Conservation (phyloP, 2,888 invertebrate genomes). For the Clepsis dumicolana region DNA sequence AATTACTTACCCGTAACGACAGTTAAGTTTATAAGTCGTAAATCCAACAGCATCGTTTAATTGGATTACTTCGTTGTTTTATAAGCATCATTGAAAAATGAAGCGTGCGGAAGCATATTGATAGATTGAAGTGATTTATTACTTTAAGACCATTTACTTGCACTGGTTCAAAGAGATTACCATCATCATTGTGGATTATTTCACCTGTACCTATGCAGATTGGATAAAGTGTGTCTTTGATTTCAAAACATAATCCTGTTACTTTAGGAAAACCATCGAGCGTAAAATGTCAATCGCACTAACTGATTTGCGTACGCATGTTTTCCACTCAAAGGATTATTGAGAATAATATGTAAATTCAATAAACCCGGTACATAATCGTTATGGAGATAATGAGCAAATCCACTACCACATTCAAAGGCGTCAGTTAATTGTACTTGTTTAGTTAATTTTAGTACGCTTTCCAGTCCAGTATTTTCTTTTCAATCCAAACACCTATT, state of each 20-base stretch:
- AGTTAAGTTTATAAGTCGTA: not conserved
- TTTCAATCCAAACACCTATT: too few relatives aligned
- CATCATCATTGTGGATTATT: conserved; percentile 43
- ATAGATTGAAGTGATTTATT: conserved; percentile 36
- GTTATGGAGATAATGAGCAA: too few relatives aligned
- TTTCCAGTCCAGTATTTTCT: too few relatives aligned
- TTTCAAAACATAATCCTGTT: conserved; percentile 44
- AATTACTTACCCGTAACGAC: not conserved
- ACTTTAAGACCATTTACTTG: conserved; percentile 22
- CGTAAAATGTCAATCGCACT: conserved; percentile 42
- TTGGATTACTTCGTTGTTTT: not conserved
- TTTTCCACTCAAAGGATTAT: conserved; percentile 14
- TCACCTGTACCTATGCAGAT: conserved; percentile 20
- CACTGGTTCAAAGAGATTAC: conserved; percentile 44
- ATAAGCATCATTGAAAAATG: conserved; percentile 13
- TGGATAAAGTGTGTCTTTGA: conserved; percentile 31
- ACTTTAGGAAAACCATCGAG: conserved; percentile 25
- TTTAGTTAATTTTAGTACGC: too few relatives aligned
- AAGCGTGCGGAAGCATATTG: not conserved
- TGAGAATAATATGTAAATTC: conserved; percentile 1
- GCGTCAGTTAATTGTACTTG: too few relatives aligned
- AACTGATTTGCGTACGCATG: conserved; percentile 6
- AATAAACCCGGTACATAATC: not conserved
- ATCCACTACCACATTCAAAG: not conserved
- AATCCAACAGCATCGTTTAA: not conserved